A percentile compares a stretch with the other conserved stretches of the same genome.
phyloP scores from a whole-genome alignment of 2,797 vertebrate genomes.

The Sebastes miniatus region DNA sequence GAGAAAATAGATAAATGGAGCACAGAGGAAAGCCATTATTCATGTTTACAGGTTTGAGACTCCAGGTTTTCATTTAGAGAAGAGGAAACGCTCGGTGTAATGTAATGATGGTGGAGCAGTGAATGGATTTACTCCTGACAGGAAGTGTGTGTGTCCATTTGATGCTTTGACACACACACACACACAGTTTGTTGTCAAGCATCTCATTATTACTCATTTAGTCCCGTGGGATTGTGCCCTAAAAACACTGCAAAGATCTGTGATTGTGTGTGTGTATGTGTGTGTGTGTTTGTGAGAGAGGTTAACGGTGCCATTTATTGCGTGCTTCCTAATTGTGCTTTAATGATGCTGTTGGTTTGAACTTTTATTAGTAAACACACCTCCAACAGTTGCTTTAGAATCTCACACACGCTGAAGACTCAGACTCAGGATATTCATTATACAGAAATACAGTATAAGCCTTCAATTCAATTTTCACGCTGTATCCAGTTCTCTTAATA shows the following conservation, averaged over 20 bases:
- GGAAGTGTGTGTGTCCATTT: conserved; percentile 2
- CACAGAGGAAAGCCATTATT: conserved; percentile 34
- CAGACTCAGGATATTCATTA: neutral
- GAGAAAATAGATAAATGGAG: conserved; percentile 35
- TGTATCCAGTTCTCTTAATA: too few species aligned
- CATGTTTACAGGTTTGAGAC: conserved; percentile 44
- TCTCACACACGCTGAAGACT: neutral
- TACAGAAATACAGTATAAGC: neutral
- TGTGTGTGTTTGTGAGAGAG: neutral
- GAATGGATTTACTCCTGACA: conserved; percentile 6
- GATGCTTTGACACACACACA: neutral
- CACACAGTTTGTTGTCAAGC: neutral
- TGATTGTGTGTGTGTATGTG: neutral
- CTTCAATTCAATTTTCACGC: too few species aligned
- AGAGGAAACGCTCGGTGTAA: neutral
- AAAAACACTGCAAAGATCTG: neutral
- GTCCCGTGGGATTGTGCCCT: neutral
- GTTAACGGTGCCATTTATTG: neutral
- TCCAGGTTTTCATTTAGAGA: conserved; percentile 31
- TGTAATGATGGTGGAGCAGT: conserved; percentile 7
- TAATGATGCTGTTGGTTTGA: conserved; percentile 6
- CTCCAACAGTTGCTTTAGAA: conserved; percentile 5
- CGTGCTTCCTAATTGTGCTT: conserved; percentile 8
- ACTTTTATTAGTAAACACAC: conserved; percentile 24
- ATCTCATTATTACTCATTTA: conserved; percentile 27